phyloP scores from a whole-genome alignment of 2,113 vertebrate species.

The Tenrec ecaudatus region DNA sequence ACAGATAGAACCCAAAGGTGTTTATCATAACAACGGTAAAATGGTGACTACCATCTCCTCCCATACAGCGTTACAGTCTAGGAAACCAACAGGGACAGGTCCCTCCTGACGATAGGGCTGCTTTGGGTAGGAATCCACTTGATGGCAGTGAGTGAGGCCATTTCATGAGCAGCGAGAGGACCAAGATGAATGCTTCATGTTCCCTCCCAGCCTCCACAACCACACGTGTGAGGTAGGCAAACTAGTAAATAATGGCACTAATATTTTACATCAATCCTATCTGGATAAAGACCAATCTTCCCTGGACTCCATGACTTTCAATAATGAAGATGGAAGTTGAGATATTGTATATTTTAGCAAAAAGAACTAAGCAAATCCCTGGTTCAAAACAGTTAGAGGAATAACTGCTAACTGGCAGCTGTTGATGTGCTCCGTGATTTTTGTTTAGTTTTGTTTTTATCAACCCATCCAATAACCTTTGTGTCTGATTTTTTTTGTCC shows the following conservation, averaged over 20 bases:
- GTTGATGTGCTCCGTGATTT: too few species aligned
- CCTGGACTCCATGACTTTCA: background rate
- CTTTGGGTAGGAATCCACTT: too few species aligned
- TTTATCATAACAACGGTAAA: background rate
- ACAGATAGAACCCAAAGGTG: background rate
- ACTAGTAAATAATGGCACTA: background rate
- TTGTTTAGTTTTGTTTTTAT: background rate
- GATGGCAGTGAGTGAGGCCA: too few species aligned
- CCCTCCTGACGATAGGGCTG: too few species aligned
- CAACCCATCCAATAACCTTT: background rate
- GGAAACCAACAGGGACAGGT: too few species aligned
- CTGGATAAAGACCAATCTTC: background rate
- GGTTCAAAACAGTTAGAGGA: background rate
- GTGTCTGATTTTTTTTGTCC: background rate
- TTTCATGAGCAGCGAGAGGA: too few species aligned
- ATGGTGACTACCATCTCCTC: rapidly evolving
- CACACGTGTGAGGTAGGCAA: too few species aligned
- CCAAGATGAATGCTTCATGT: background rate
- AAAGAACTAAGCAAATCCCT: background rate
- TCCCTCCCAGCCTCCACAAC: background rate
- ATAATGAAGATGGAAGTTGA: background rate
- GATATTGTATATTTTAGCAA: background rate
- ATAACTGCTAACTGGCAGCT: background rate
- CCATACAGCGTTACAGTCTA: too few species aligned
- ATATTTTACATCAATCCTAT: background rate